A percentile compares a stretch with the other conserved stretches of the same genome.
Conservation (phyloP, 1,140 invertebrate genomes). For the Coboldia fuscipes region DNA sequence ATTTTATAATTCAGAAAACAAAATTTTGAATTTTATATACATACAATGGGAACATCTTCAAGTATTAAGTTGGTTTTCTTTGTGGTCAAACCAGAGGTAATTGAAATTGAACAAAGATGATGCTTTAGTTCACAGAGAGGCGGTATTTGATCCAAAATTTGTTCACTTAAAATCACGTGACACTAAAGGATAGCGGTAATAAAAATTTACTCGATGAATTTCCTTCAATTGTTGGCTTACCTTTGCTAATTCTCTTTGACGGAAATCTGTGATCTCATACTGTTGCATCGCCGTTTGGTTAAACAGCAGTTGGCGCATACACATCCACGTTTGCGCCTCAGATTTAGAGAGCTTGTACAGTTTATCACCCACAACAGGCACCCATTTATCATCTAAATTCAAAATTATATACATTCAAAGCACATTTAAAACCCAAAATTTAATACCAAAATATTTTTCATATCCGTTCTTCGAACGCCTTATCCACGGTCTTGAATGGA, state of each 20-base stretch:
- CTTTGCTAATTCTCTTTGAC: slow-evolving; percentile 35
- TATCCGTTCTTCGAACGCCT: slow-evolving; percentile 28
- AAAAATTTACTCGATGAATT: not conserved
- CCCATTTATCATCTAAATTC: slow-evolving; percentile 35
- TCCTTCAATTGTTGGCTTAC: slow-evolving; percentile 15
- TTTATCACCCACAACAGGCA: slow-evolving; percentile 24
- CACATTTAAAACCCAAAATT: slow-evolving; percentile 1
- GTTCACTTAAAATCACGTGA: slow-evolving; percentile 35
- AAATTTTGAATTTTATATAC: no score
- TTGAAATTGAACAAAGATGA: slow-evolving; percentile 32
- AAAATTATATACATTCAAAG: slow-evolving; percentile 1
- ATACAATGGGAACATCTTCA: slow-evolving; percentile 35
- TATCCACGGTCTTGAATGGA: slow-evolving; percentile 45
- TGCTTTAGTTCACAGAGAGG: slow-evolving; percentile 48
- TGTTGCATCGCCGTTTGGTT: slow-evolving; percentile 34
- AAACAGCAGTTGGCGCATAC: slow-evolving; percentile 39
- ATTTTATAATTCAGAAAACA: no score
- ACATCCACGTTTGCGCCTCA: slow-evolving; percentile 53
- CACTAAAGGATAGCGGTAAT: slow-evolving; percentile 13
- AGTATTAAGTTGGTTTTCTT: slow-evolving; percentile 23
- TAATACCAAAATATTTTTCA: slow-evolving; percentile 24
- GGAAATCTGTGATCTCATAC: slow-evolving; percentile 45
- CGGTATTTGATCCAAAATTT: slow-evolving; percentile 48
- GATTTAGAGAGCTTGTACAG: slow-evolving; percentile 30
- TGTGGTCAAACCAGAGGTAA: slow-evolving; percentile 12